Evolutionary conservation across 2,888 invertebrate species (phyloP), one percentile per base, ranked within the genome.

Genomic region (Noctua janthina): DNA sequence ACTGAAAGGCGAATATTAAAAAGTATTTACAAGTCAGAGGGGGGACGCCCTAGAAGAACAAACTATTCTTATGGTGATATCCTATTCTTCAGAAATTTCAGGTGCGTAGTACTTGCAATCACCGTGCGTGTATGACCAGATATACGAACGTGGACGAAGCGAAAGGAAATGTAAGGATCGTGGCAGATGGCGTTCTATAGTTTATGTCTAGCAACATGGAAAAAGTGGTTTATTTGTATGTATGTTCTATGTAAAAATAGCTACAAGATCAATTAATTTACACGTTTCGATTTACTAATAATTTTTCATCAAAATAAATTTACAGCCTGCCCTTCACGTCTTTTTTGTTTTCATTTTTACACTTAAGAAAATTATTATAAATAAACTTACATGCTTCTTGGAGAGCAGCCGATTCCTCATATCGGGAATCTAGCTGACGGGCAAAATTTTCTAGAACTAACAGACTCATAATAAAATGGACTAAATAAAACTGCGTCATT

Each of bases 401-500:
- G 29, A 54, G 39, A 68, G 0, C 11, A 39, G 29, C 23, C 23
- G 7, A 2, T 7, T 20, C 3, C 13, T 23, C 29, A 6, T 15
- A 13, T 4, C 6, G 51, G n/a, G 20, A 73, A 68, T 66, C 11
- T 15, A 49, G 0, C 49, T 71, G 56, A 23, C n/a, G 20, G 15
- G 68, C 39, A 35, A 49, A 23, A 75, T 56, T 74, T 72, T 80
- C 74, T 8, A 72, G 0, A 39, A 81, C 69, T 29, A 74, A 8
- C 17, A 84, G 6, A 73, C 72, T 54, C 15, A 81, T 15, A 66
- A 87, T 77, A 17, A 77, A 64, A 69, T 62, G 11, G 0, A 77
- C 7, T 51, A 77, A 75, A 83, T 72, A 72, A 29, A 85, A 70
- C n/a, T 43, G n/a, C 23, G 49, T 23, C 85, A 85, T 85, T 59